Percentiles rank a stretch among this genome's conserved stretches.
These are phyloP conservation scores for Panulirus ornatus DNA, from an alignment of 1,140 invertebrate species.

Conservation along the genomic window DNA sequence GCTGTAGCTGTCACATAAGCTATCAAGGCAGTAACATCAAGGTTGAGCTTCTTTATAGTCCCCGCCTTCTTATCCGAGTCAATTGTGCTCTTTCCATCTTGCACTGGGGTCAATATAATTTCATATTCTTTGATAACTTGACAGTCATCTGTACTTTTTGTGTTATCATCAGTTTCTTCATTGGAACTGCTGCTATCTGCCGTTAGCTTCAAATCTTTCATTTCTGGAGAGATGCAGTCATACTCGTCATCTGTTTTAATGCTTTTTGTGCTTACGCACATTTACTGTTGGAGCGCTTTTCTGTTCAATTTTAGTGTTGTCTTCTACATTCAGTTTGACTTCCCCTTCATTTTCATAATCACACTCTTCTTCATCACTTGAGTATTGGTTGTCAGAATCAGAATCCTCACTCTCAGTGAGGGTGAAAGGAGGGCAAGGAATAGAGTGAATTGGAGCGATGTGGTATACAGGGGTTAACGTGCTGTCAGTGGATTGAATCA, in stretches of 20 bases:
- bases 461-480: no score
- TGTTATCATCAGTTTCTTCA: no score
- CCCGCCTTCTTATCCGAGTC: background rate
- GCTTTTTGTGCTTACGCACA: no score
- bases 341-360: background rate
- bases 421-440: no score
- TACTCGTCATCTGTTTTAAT: background rate
- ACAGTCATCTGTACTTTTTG: background rate
- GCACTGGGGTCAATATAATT: background rate
- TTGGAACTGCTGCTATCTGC: no score
- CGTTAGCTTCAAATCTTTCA: background rate
- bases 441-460: no score
- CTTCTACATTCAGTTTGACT: background rate
- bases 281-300: no score
- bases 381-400: background rate
- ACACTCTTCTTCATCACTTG: background rate
- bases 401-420: no score
- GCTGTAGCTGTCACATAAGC: slow-evolving; percentile 59
- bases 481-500: no score
- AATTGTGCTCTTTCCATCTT: background rate
- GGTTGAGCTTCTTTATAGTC: slow-evolving; percentile 37
- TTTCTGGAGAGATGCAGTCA: background rate
- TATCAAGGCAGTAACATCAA: slow-evolving; percentile 67
- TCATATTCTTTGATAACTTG: background rate
- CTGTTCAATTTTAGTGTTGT: background rate